These are phyloP conservation scores for Pyralis farinalis DNA, from an alignment of 2,888 invertebrate genomes.

Conservation along the genomic window DNA sequence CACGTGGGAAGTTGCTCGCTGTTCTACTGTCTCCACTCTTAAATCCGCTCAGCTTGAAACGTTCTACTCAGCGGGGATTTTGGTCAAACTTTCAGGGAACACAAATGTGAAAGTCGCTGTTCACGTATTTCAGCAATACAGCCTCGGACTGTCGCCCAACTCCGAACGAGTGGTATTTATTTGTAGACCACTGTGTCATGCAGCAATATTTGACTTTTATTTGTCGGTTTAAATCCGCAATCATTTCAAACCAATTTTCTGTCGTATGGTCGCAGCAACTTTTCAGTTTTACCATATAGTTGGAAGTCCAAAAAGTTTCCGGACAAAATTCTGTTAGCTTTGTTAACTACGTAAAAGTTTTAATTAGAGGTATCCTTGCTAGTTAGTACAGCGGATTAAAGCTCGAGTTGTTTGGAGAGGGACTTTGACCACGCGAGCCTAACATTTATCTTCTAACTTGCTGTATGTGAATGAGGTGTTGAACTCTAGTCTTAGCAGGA, in stretches of 20 bases:
- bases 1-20: too few species aligned
- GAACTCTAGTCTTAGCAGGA: too few species aligned
- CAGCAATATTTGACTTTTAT: neutral
- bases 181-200: conserved; percentile 1
- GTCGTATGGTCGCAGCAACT: conserved; percentile 7
- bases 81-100: neutral
- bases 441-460: conserved; percentile 4
- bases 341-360: conserved; percentile 37
- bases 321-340: conserved; percentile 26
- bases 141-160: conserved; percentile 3
- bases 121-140: conserved; percentile 1
- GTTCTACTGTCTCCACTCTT: conserved; percentile 10
- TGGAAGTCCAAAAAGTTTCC: conserved; percentile 31
- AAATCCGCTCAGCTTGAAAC: conserved; percentile 27
- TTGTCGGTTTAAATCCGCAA: neutral
- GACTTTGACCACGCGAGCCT: conserved; percentile 12
- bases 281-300: conserved; percentile 18
- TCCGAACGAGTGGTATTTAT: conserved; percentile 5
- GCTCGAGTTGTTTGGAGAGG: conserved; percentile 26
- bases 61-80: conserved; percentile 21
- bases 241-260: conserved; percentile 1
- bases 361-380: conserved; percentile 48
- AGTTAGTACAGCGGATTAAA: conserved; percentile 25
- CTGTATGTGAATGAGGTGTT: conserved; percentile 3
- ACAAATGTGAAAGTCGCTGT: neutral